These are phyloP conservation scores for Dendropsophus ebraccatus DNA, from an alignment of 2,113 vertebrate genomes.

Conservation along the genomic window DNA sequence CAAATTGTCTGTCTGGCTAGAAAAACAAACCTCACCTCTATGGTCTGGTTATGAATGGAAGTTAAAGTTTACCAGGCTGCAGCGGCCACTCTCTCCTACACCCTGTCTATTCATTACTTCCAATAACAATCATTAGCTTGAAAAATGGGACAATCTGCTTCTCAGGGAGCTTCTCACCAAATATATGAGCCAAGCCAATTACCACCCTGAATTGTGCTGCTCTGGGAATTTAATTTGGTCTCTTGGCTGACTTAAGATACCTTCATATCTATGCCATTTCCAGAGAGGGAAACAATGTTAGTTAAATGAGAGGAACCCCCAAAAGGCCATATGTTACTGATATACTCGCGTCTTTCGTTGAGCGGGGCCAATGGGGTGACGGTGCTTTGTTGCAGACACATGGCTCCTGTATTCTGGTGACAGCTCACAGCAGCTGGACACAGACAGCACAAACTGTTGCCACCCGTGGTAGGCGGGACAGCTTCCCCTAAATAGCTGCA, in stretches of 20 bases:
- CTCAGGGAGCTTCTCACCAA: conserved; percentile 66
- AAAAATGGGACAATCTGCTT: conserved; percentile 85
- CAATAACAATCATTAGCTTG: conserved; percentile 82
- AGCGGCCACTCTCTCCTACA: conserved; percentile 67
- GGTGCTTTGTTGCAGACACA: conserved; percentile 72
- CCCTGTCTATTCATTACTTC: conserved; percentile 81
- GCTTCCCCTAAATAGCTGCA: conserved; percentile 74
- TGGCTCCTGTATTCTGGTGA: conserved; percentile 76
- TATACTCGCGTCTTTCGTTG: conserved; percentile 64
- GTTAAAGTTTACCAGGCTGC: conserved; percentile 75
- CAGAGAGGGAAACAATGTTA: conserved; percentile 70
- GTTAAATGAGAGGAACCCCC: conserved; percentile 71
- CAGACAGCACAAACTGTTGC: conserved; percentile 73
- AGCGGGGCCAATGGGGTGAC: conserved; percentile 68
- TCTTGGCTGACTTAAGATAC: conserved; percentile 68
- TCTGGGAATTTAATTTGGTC: conserved; percentile 75
- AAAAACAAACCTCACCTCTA: conserved; percentile 63
- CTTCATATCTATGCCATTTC: conserved; percentile 69
- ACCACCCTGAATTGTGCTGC: conserved; percentile 68
- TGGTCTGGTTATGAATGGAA: conserved; percentile 66
- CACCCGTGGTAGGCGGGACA: conserved; percentile 74
- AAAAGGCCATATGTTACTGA: conserved; percentile 74
- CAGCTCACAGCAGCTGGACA: conserved; percentile 70
- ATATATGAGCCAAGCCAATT: conserved; percentile 75
- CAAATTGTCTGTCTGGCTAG: conserved; percentile 66